phyloP scores from a whole-genome alignment of 2,113 vertebrate genomes.

The Peromyscus californicus region DNA sequence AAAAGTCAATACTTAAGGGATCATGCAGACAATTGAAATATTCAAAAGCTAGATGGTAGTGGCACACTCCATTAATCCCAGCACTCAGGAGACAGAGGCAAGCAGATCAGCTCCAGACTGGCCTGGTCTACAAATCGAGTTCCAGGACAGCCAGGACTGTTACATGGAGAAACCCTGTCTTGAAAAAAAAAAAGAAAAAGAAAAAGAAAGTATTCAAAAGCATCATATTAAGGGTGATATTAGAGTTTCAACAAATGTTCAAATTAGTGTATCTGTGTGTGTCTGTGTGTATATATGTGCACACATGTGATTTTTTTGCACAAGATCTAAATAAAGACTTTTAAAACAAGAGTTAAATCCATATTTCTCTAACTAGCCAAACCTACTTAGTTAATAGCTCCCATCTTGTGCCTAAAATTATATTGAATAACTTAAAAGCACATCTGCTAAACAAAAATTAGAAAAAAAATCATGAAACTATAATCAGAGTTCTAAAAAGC shows the following conservation, averaged over 20 bases:
- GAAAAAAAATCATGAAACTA: slow-evolving; percentile 22
- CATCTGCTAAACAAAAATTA: slow-evolving; percentile 45
- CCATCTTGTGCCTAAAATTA: slow-evolving; percentile 53
- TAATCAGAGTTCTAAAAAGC: slow-evolving; percentile 35
- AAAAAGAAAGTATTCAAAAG: not conserved
- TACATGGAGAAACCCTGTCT: not conserved
- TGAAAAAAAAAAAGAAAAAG: not conserved
- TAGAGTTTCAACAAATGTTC: not conserved
- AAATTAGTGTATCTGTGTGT: not conserved
- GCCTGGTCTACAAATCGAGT: too few relatives aligned
- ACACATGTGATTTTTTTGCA: not conserved
- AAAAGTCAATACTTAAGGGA: not conserved
- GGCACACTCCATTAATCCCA: too few relatives aligned
- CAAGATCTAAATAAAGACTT: slow-evolving; percentile 14
- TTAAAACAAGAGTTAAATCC: slow-evolving; percentile 31
- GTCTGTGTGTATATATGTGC: not conserved
- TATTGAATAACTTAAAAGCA: slow-evolving; percentile 36
- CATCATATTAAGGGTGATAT: not conserved
- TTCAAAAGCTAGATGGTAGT: too few relatives aligned
- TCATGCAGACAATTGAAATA: not conserved
- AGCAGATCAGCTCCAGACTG: too few relatives aligned
- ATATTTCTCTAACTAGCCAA: slow-evolving; percentile 51
- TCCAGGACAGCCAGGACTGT: not conserved
- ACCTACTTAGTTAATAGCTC: slow-evolving; percentile 45
- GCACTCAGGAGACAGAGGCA: too few relatives aligned